phyloP scores from a whole-genome alignment of 2,888 invertebrate genomes.

The Dicyrtoma fusca region DNA sequence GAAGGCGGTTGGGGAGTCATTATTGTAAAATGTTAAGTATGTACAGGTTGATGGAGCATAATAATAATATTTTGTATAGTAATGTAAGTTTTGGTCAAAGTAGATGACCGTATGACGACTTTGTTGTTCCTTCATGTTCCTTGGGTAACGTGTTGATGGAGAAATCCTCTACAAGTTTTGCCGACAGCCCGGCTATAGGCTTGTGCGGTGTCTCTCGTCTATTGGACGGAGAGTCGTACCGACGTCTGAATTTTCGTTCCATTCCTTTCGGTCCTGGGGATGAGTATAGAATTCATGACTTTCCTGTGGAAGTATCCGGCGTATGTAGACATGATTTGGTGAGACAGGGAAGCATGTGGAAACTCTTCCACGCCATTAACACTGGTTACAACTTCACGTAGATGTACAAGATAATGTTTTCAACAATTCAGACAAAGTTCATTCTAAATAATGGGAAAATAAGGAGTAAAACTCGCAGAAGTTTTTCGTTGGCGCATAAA shows the following conservation, averaged over 20 bases:
- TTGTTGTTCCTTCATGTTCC: conserved; percentile 15
- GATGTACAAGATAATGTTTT: conserved; percentile 3
- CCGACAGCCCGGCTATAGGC: conserved; percentile 4
- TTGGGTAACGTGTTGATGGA: background rate
- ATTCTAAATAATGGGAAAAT: conserved; percentile 5
- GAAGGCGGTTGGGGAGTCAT: background rate
- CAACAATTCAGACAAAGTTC: background rate
- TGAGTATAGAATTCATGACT: background rate
- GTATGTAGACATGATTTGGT: background rate
- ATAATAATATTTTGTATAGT: too few species aligned
- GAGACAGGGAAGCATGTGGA: background rate
- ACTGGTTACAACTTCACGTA: too few species aligned
- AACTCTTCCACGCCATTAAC: background rate
- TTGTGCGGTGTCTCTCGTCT: too few species aligned
- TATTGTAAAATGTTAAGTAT: background rate
- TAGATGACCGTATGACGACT: conserved; percentile 26
- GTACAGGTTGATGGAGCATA: background rate
- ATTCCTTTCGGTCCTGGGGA: background rate
- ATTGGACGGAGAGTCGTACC: too few species aligned
- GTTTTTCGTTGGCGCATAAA: conserved; percentile 14
- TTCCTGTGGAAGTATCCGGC: background rate
- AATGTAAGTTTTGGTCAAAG: conserved; percentile 18
- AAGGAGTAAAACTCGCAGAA: conserved; percentile 15
- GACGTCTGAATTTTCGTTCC: too few species aligned
- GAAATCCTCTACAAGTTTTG: conserved; percentile 1